Base-by-base conservation (phyloP, 2,888 invertebrate genomes). In the Bombylius discolor region DNA sequence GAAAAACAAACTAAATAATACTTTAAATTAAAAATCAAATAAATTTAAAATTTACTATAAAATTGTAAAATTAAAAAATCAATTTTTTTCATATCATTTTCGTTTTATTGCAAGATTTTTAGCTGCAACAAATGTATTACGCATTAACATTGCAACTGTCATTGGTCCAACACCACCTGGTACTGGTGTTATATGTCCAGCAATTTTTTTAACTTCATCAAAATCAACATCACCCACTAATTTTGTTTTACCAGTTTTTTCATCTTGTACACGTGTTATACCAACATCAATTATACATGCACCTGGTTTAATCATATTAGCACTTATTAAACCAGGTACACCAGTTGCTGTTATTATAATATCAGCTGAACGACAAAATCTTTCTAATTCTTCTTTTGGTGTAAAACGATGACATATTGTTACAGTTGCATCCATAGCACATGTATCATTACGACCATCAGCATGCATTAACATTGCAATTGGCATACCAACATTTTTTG, bases 111-210 rank as follows among this genome's bases (percentile, higher is more conserved):
- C 67, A 8, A 77, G 69, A 34, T 69, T 74, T 66, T 79, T 78
- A 1, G 88, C 87, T 0, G 91, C 90, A 64, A 78, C 76, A 58
- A 93, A 78, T 0, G 93, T 93, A 76, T 99, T 99, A 65, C 84
- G 83, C 91, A 96, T 92, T 42, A 94, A 76, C 95, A 97, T 97
- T 31, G 96, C 95, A 61, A 96, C 99, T 0, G 99, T 99, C 96
- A 99, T 97, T 14, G 98, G 99, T 1, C 99, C 99, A 58, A 99
- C 98, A 60, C 99, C 99, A 56, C 91, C 90, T 12, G 94, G 93
- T 52, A 97, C 97, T 5, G 97, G 96, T 33, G 97, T 97, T 66
- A 97, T 89, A 75, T 83, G 85, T 1, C 89, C 84, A 14, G 97
- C 96, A 59, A 89, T 84, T 33, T 51, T 39, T 47, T 47, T 51